These are phyloP conservation scores for Leucophenga montana DNA, from an alignment of 2,888 invertebrate species.

Conservation along the genomic window DNA sequence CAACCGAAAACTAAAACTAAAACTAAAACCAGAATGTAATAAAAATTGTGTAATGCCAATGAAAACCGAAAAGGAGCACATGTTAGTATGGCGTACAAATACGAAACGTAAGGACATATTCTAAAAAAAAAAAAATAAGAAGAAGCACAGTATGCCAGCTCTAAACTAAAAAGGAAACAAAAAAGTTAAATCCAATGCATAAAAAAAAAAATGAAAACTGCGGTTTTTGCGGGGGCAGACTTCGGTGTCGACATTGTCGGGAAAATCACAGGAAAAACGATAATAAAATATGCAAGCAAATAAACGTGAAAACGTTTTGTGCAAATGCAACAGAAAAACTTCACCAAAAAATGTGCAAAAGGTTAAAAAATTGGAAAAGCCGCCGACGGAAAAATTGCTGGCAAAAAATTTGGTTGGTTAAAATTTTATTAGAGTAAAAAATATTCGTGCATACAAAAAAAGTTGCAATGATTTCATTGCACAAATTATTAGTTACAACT, in stretches of 20 bases:
- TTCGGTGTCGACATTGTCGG: too few species aligned
- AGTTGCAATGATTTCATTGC: conserved; percentile 1
- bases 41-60: conserved; percentile 26
- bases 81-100: not conserved
- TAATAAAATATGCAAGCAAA: conserved; percentile 24
- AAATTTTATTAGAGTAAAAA: conserved; percentile 7
- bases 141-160: too few species aligned
- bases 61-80: conserved; percentile 15
- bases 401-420: not conserved
- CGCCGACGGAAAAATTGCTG: not conserved
- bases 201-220: conserved; percentile 7
- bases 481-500: too few species aligned
- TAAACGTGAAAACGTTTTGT: conserved; percentile 21
- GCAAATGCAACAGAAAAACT: conserved; percentile 16
- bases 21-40: conserved; percentile 16
- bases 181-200: not conserved
- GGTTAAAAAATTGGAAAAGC: not conserved
- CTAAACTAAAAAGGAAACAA: not conserved
- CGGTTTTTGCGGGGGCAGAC: too few species aligned
- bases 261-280: conserved; percentile 21
- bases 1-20: not conserved
- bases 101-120: not conserved
- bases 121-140: not conserved
- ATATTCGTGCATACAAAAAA: not conserved
- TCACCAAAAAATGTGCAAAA: not conserved